Evolutionary conservation across 2,797 vertebrate species (phyloP), one percentile per base, ranked within the genome.

Genomic region (Darevskia nairensis): DNA sequence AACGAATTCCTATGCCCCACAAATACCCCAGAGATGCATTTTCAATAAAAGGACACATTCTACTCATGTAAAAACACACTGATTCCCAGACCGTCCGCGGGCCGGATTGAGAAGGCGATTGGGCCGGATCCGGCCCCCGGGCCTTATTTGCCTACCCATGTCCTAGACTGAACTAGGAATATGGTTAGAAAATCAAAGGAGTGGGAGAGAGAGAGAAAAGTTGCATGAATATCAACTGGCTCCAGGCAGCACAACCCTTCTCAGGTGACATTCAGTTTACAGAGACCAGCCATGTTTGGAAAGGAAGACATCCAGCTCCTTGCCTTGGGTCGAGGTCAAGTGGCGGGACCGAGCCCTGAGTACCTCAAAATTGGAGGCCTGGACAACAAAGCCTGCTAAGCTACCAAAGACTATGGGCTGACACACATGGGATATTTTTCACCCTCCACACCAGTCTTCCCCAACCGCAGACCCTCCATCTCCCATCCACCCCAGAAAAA

Each of bases 191-290:
- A 80, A 44, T 41, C 32, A 76, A 81, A 9, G 55, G 59, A 61
- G 21, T 61, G 59, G 59, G 59, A 0, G 59, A 17, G 59, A 21
- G 59, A 61, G 15, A 72, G 23, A 46, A 29, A 46, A 50, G 13
- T 23, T 88, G 76, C 59, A 68, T 13, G 64, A 85, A 81, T 41
- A 86, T 41, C 84, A 81, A 68, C 83, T 69, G 78, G 61, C 84
- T 76, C 79, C 71, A 86, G 78, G 41, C 83, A 44, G 41, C 19
- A 23, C 17, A 27, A 27, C 27, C 13, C 32, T 66, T 85, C 23
- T 25, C 29, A 21, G 66, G 23, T 71, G 68, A 64, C 41, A 79
- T 64, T 61, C 84, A 72, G 7, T 46, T 59, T 55, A 27, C 21
- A n/a, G 68, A 46, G 61, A 75, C 19, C 50, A 74, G 29, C 27